phyloP scores from a whole-genome alignment of 2,113 vertebrate species.

The Pandion haliaetus region DNA sequence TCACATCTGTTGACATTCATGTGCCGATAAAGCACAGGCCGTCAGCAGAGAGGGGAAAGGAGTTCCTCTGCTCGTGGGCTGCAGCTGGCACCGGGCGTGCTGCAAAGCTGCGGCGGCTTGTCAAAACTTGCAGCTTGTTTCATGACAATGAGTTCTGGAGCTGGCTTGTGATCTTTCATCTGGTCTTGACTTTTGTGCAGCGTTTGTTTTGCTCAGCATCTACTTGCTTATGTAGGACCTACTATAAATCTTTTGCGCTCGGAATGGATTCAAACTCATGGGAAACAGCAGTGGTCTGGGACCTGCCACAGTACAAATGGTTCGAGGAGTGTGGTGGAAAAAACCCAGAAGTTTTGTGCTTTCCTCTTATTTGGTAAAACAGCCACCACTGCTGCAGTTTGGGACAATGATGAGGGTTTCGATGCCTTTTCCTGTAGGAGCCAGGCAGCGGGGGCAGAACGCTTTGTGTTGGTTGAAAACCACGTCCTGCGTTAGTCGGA shows the following conservation, averaged over 20 bases:
- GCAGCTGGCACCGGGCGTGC: background rate
- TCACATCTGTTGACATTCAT: background rate
- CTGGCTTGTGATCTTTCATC: background rate
- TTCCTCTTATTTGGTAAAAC: background rate
- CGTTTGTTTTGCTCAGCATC: background rate
- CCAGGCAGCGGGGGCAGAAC: background rate
- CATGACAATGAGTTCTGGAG: background rate
- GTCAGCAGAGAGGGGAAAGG: background rate
- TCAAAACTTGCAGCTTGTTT: background rate
- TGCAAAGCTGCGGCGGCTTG: background rate
- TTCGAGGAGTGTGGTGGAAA: background rate
- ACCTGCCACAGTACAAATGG: background rate
- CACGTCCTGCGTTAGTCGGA: background rate
- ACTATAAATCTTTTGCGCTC: background rate
- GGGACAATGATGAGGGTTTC: accelerated
- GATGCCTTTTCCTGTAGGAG: background rate
- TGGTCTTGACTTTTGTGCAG: background rate
- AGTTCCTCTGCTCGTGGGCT: background rate
- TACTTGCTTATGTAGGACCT: background rate
- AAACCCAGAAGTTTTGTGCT: background rate
- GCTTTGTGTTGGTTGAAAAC: background rate
- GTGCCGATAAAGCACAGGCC: background rate
- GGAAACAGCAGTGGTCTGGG: background rate
- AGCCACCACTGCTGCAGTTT: background rate
- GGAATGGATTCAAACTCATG: accelerated